A percentile compares a stretch with the other conserved stretches of the same genome.
phyloP scores from a whole-genome alignment of 2,113 vertebrate species.

The Pseudolaguvia tuberculata region DNA sequence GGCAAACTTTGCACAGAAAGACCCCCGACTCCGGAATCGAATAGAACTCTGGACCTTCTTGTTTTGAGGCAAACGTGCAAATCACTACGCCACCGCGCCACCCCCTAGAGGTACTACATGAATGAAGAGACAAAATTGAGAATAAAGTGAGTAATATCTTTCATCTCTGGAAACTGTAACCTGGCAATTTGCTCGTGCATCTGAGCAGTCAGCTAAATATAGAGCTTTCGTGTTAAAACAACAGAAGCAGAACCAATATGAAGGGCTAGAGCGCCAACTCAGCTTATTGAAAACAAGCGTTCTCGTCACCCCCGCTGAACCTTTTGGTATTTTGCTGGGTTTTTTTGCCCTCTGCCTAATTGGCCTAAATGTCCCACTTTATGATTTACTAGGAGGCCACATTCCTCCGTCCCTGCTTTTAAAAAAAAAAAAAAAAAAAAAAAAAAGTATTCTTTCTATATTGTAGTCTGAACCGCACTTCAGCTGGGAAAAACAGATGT shows the following conservation, averaged over 20 bases:
- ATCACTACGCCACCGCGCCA: too few relatives aligned
- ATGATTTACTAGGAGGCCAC: constrained; percentile 31
- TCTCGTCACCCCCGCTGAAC: constrained; percentile 29
- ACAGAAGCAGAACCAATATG: constrained; percentile 22
- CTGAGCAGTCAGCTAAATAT: constrained; percentile 40
- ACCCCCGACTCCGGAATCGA: too few relatives aligned
- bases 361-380: constrained; percentile 28
- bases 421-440: too few relatives aligned
- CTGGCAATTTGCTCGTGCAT: constrained; percentile 8
- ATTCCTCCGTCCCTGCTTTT: constrained; percentile 13
- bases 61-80: too few relatives aligned
- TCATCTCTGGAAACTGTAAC: constrained; percentile 36
- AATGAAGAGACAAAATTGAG: constrained; percentile 36
- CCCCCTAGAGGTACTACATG: neutral
- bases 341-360: constrained; percentile 24
- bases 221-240: constrained; percentile 31
- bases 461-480: neutral
- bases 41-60: too few relatives aligned
- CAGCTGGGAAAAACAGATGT: neutral
- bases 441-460: constrained; percentile 27
- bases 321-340: constrained; percentile 31
- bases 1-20: too few relatives aligned
- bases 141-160: constrained; percentile 42
- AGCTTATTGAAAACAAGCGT: constrained; percentile 31
- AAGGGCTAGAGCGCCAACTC: constrained; percentile 29